Percentiles rank a stretch among this genome's conserved stretches.
Evolutionary conservation across 2,888 invertebrate species (phyloP).

Genomic region (Automeris io): DNA sequence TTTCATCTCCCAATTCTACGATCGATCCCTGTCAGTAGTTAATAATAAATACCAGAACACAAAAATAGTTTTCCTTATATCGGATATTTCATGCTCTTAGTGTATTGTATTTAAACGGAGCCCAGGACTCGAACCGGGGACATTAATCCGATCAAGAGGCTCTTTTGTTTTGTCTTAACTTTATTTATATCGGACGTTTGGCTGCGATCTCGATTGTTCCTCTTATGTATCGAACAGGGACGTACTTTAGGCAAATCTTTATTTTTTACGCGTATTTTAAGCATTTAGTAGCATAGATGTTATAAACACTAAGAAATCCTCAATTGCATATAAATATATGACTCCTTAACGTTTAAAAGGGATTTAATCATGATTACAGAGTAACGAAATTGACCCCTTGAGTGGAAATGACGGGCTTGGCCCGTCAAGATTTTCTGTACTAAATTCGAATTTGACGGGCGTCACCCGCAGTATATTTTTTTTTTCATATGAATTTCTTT

Average conservation of each 20-base stretch:
- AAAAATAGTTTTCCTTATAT: constrained; percentile 2
- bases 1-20: too few relatives aligned
- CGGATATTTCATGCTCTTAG: constrained; percentile 10
- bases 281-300: background rate
- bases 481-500: background rate
- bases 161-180: constrained; percentile 55
- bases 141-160: constrained; percentile 45
- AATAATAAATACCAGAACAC: background rate
- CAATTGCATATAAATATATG: too few relatives aligned
- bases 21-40: too few relatives aligned
- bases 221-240: constrained; percentile 27
- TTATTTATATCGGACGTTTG: constrained; percentile 48
- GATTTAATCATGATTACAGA: too few relatives aligned
- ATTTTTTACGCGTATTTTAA: background rate
- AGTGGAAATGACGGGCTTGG: too few relatives aligned
- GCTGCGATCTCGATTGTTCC: constrained; percentile 25
- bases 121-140: constrained; percentile 30
- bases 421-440: too few relatives aligned
- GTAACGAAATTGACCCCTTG: too few relatives aligned
- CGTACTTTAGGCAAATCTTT: constrained; percentile 17
- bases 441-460: too few relatives aligned
- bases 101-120: constrained; percentile 14
- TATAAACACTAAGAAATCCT: too few relatives aligned
- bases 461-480: too few relatives aligned
- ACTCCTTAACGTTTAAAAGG: too few relatives aligned